Conservation (phyloP, 2,113 vertebrate species). For the Crotalus helleri region DNA sequence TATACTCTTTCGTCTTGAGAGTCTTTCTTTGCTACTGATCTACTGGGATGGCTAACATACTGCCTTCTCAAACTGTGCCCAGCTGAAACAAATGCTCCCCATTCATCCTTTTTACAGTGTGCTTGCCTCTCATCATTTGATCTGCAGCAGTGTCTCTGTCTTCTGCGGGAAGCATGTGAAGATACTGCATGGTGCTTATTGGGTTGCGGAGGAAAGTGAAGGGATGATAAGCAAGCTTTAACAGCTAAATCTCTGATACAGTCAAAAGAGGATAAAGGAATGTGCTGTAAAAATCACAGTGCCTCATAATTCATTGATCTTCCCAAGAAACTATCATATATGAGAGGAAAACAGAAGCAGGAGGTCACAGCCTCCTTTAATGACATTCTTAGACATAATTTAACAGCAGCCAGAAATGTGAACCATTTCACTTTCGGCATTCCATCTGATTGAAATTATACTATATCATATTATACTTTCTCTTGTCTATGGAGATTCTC, state of each 20-base stretch:
- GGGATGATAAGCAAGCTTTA: background rate
- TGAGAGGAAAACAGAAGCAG: background rate
- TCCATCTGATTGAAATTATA: background rate
- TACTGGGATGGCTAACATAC: too few relatives aligned
- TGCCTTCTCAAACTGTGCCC: background rate
- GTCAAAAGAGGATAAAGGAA: background rate
- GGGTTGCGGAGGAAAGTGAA: accelerated
- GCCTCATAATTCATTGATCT: background rate
- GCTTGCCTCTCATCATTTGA: background rate
- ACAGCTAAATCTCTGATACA: background rate
- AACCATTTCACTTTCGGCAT: background rate
- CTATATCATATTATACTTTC: background rate
- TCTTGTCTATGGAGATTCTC: too few relatives aligned
- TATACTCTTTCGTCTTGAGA: too few relatives aligned
- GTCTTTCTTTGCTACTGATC: too few relatives aligned
- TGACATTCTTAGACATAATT: background rate
- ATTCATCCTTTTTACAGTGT: background rate
- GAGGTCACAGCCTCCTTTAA: background rate
- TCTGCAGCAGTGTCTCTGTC: background rate
- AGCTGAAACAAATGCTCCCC: background rate
- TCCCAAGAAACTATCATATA: background rate
- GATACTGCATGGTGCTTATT: background rate
- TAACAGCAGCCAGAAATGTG: background rate
- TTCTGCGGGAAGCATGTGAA: background rate
- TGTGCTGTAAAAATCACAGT: background rate